Evolutionary conservation across 2,888 invertebrate genomes (phyloP).

Genomic region (Spicauda simplicius): DNA sequence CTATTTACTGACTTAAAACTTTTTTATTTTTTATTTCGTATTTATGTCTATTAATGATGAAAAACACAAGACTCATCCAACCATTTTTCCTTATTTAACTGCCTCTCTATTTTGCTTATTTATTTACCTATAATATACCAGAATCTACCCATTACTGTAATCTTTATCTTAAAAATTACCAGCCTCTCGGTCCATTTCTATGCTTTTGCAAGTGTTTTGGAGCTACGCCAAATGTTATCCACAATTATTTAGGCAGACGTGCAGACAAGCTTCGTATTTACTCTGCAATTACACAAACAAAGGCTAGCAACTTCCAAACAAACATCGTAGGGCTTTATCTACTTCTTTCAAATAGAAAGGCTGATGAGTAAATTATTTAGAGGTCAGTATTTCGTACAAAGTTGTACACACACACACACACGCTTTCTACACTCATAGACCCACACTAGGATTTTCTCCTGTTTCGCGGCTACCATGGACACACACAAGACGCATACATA

Average conservation of each 20-base stretch:
- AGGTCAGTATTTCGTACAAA: background rate
- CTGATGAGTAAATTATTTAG: background rate
- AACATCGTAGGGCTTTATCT: background rate
- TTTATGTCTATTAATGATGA: background rate
- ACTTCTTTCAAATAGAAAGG: background rate
- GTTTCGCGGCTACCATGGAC: too few relatives aligned
- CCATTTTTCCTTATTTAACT: background rate
- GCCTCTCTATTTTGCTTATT: too few relatives aligned
- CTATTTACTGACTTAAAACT: too few relatives aligned
- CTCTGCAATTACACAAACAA: constrained; percentile 27
- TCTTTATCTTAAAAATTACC: background rate
- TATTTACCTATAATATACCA: too few relatives aligned
- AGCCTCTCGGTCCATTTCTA: constrained; percentile 14
- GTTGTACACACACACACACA: too few relatives aligned
- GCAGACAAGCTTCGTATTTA: constrained; percentile 15
- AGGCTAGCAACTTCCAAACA: constrained; percentile 4
- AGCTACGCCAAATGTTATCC: constrained; percentile 25
- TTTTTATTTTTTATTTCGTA: background rate
- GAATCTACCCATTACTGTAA: background rate
- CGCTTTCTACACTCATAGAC: too few relatives aligned
- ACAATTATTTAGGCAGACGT: constrained; percentile 26
- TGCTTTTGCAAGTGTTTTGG: constrained; percentile 26
- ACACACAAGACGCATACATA: too few relatives aligned
- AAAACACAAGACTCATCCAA: too few relatives aligned
- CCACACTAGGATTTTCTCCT: too few relatives aligned